Percentiles rank a stretch among this genome's conserved stretches.
Evolutionary conservation across 2,113 vertebrate species (phyloP).

Genomic region (Leucoraja erinaceus): DNA sequence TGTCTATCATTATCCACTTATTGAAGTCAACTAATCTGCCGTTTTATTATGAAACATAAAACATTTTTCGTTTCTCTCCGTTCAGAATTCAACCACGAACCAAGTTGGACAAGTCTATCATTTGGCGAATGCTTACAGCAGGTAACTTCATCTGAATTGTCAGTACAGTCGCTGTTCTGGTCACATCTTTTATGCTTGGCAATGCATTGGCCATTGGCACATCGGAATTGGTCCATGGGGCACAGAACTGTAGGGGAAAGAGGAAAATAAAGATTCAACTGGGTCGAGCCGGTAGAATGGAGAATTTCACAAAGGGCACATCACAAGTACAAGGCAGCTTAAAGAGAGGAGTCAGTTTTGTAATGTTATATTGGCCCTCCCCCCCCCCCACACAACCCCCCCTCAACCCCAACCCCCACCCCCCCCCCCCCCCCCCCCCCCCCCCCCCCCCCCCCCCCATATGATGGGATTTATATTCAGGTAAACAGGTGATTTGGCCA

Average conservation of each 20-base stretch:
- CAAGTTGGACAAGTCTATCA: neutral
- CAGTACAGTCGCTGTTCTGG: conserved; percentile 82
- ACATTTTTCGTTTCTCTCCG: neutral
- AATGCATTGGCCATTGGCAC: conserved; percentile 83
- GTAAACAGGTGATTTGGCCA: too few relatives aligned
- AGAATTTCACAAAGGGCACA: neutral
- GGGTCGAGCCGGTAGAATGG: neutral
- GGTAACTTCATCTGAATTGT: conserved; percentile 85
- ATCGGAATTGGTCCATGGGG: conserved; percentile 80
- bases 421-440: too few relatives aligned
- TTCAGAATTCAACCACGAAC: neutral
- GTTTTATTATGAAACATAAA: neutral
- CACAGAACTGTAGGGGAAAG: conserved; percentile 65
- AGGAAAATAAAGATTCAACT: conserved; percentile 40
- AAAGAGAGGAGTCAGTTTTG: neutral
- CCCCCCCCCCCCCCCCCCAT: too few relatives aligned
- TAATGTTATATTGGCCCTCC: neutral
- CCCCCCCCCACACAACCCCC: too few relatives aligned
- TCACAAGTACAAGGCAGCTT: neutral
- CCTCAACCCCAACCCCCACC: too few relatives aligned
- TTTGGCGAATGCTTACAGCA: conserved; percentile 75
- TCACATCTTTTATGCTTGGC: conserved; percentile 93
- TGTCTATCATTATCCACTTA: neutral
- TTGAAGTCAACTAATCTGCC: neutral
- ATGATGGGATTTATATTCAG: too few relatives aligned